A percentile compares a stretch with the other conserved stretches of the same genome.
These are phyloP conservation scores for Tinea semifulvella DNA, from an alignment of 2,888 invertebrate genomes.

Conservation along the genomic window DNA sequence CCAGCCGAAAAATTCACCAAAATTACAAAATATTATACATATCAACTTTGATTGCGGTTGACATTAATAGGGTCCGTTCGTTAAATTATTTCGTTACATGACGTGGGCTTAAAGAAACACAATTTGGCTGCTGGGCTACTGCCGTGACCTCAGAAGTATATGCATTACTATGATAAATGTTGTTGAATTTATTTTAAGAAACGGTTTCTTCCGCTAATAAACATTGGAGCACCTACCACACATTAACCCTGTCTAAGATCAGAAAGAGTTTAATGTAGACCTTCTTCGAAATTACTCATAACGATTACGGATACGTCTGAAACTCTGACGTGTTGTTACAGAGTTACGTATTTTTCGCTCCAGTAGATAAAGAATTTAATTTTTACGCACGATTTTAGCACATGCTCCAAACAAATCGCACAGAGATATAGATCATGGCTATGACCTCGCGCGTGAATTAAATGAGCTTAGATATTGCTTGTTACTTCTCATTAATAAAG, in stretches of 20 bases:
- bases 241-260: constrained; percentile 9
- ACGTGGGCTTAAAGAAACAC: too few species aligned
- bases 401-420: constrained; percentile 5
- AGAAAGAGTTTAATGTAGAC: background rate
- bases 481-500: too few species aligned
- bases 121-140: too few species aligned
- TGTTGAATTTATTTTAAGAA: too few species aligned
- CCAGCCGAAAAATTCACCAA: too few species aligned
- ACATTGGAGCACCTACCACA: too few species aligned
- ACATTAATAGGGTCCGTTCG: too few species aligned
- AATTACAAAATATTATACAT: too few species aligned
- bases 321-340: background rate
- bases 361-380: constrained; percentile 4
- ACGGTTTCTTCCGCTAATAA: background rate
- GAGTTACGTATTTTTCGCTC: constrained; percentile 7
- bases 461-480: background rate
- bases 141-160: too few species aligned
- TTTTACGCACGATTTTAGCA: constrained; percentile 7
- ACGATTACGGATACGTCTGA: background rate
- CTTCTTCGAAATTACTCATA: background rate
- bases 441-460: constrained; percentile 22
- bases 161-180: too few species aligned
- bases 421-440: constrained; percentile 32
- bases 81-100: too few species aligned
- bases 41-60: too few species aligned